Evolutionary conservation across 2,888 invertebrate species (phyloP).

Genomic region (Cosmia pyralina): DNA sequence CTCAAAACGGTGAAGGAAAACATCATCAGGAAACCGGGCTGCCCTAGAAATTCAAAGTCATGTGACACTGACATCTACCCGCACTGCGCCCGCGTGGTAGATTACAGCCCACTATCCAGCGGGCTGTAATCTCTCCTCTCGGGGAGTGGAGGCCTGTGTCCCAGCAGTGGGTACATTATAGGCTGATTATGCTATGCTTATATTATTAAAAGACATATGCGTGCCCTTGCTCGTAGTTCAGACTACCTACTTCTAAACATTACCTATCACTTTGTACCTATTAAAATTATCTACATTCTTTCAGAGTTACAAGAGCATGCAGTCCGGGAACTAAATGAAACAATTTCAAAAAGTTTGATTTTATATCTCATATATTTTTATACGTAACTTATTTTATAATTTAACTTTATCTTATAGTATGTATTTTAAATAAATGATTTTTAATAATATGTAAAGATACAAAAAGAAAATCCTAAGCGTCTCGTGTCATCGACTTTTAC

Average conservation of each 20-base stretch:
- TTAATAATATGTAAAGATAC: constrained; percentile 40
- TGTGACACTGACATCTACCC: no score
- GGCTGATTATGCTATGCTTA: no score
- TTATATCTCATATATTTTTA: constrained; percentile 40
- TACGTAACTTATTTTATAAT: constrained; percentile 33
- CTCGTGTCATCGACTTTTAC: background rate
- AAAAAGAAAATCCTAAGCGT: background rate
- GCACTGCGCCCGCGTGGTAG: no score
- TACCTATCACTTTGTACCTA: background rate
- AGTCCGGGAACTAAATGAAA: constrained; percentile 50
- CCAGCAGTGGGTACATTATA: no score
- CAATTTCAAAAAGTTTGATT: constrained; percentile 39
- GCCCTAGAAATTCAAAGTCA: no score
- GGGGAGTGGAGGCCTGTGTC: no score
- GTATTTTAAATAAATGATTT: constrained; percentile 45
- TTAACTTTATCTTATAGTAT: constrained; percentile 32
- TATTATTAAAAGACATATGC: background rate
- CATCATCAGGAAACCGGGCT: no score
- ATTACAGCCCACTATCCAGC: no score
- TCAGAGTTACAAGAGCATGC: constrained; percentile 74
- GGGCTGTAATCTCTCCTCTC: no score
- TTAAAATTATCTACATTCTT: constrained; percentile 50
- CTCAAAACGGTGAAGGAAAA: no score
- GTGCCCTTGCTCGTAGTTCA: background rate
- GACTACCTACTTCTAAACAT: background rate